These are phyloP conservation scores for Aphis craccivora DNA, from an alignment of 1,140 invertebrate species.

Conservation along the genomic window DNA sequence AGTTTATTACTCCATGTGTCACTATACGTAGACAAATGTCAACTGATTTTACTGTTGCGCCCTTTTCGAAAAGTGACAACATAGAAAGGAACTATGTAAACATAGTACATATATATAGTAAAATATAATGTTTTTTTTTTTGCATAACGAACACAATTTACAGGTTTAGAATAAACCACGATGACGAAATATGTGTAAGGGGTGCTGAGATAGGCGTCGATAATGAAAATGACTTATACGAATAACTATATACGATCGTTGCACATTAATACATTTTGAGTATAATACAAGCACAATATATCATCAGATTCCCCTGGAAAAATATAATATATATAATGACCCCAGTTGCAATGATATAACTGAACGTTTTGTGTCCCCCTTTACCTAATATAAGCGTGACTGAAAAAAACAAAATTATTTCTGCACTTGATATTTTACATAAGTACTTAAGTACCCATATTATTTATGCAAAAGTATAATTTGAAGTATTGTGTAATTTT, in stretches of 20 bases:
- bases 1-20: neutral
- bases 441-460: neutral
- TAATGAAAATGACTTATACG: constrained; percentile 6
- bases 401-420: neutral
- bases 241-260: neutral
- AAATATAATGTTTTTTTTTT: neutral
- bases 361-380: neutral
- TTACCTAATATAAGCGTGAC: neutral
- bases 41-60: neutral
- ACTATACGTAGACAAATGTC: neutral
- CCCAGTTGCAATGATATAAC: neutral
- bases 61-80: neutral
- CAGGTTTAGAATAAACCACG: neutral
- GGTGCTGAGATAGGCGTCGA: constrained; percentile 1
- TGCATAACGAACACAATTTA: neutral
- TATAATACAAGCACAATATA: neutral
- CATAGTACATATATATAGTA: neutral
- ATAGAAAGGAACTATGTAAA: neutral
- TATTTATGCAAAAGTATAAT: neutral
- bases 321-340: neutral
- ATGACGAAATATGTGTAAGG: neutral
- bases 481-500: neutral
- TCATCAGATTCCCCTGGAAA: neutral
- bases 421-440: neutral
- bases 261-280: neutral